Base-by-base conservation (phyloP, 2,113 vertebrate genomes). In the Bufo gargarizans region DNA sequence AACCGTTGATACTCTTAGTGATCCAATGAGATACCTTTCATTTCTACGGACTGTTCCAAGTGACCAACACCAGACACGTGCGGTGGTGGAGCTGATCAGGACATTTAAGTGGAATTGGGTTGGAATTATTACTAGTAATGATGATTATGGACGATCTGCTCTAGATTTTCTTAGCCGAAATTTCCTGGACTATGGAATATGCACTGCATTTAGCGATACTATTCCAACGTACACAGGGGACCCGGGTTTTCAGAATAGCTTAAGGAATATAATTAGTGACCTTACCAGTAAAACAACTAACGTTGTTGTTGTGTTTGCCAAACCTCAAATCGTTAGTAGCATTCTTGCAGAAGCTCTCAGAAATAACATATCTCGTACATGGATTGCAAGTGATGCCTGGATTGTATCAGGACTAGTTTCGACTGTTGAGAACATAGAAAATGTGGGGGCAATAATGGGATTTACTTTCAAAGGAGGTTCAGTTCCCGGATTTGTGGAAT, bases 331-430 rank as follows among this genome's bases (percentile, higher is more conserved):
- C 61, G 93, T 94, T 45, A 45, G 78, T 65, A 65, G 59, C 56
- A 88, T 95, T 33, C 92, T 95, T 71, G 13, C 58, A 5, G 91
- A 94, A 88, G 91, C 94, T 85, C 91, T 94, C 13, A 22, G 8
- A 0, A 88, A 80, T 17, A 92, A 92, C 17, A 92, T 92, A 77
- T 86, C 90, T 4, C 91, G 89, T 71, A 93, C 71, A 12, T 95
- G 95, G 95, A 91, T 95, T 16, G 91, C 93, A 76, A 94, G 89
- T 80, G 94, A 95, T 58, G 22, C n/a, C 84, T 95, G 95, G 94
- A 92, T 93, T 19, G 81, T 87, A 22, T 92, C 90, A 9, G n/a
- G 3, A 20, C 11, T 59, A 2, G 20, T 94, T 14, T 67, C 91
- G 50, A 69, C 14, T 0, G 92, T 94, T 90, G 65, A 90, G 1